A percentile compares a stretch with the other conserved stretches of the same genome.
Conservation (phyloP, 2,888 invertebrate species). For the Diloba caeruleocephala region DNA sequence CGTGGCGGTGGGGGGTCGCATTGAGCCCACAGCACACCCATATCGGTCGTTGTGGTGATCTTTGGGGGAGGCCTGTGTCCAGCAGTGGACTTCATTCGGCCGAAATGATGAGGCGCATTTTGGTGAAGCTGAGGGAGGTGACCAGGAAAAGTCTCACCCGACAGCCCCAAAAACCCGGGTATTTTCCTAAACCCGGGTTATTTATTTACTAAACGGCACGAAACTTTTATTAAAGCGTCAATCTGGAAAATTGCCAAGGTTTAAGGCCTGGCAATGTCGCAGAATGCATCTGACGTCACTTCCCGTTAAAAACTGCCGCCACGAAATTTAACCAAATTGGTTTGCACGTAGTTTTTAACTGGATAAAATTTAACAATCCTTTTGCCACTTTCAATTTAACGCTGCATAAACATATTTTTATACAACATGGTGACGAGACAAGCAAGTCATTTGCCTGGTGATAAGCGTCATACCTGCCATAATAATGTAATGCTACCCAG, state of each 20-base stretch:
- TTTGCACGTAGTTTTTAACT: constrained; percentile 20
- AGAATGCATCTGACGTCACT: constrained; percentile 44
- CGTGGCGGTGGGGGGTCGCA: no score
- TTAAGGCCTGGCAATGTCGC: constrained; percentile 37
- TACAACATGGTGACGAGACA: no score
- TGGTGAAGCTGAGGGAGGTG: constrained; percentile 11
- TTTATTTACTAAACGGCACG: constrained; percentile 38
- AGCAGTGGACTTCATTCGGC: no score
- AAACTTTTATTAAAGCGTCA: constrained; percentile 48
- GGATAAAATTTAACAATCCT: constrained; percentile 15
- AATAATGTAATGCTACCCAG: no score
- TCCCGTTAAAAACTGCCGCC: constrained; percentile 29
- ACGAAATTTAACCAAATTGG: constrained; percentile 40
- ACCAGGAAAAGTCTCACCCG: constrained; percentile 11
- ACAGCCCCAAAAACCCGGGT: constrained; percentile 15
- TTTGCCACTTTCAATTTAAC: constrained; percentile 14
- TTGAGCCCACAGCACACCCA: no score
- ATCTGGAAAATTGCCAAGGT: constrained; percentile 41
- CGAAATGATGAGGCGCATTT: constrained; percentile 1
- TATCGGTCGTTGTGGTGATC: no score
- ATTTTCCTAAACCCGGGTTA: constrained; percentile 25
- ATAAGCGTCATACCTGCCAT: no score
- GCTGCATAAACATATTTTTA: no score
- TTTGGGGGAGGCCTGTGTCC: no score
- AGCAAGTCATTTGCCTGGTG: no score